phyloP scores from a whole-genome alignment of 2,797 vertebrate species.

The Buceros bicornis region DNA sequence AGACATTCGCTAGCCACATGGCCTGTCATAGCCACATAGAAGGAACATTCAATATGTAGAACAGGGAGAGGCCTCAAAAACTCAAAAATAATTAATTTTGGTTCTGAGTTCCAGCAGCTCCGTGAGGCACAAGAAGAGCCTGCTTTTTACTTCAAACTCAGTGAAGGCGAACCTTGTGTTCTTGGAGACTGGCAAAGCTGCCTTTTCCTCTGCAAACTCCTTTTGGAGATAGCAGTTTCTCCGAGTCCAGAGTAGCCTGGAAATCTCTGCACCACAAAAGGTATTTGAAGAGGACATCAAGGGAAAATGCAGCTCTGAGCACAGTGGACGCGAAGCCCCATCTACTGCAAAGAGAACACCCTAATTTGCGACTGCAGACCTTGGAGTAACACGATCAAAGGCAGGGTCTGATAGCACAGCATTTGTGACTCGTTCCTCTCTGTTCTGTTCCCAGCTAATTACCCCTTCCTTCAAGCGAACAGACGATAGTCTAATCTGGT shows the following conservation, averaged over 20 bases:
- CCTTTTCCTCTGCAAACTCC: neutral
- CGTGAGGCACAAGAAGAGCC: neutral
- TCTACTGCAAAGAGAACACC: conserved; percentile 26
- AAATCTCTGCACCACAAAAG: neutral
- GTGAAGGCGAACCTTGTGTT: neutral
- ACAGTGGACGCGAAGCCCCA: neutral
- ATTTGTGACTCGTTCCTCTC: conserved; percentile 53
- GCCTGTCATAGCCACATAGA: neutral
- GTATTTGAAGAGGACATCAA: conserved; percentile 30
- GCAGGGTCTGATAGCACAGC: conserved; percentile 45
- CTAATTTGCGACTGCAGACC: conserved; percentile 42
- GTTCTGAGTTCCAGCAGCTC: neutral
- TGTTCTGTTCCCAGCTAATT: conserved; percentile 73
- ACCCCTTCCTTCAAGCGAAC: conserved; percentile 52
- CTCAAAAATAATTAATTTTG: neutral
- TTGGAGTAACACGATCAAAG: conserved; percentile 24
- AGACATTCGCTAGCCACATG: neutral
- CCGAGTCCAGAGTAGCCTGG: neutral
- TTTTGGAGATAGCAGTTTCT: neutral
- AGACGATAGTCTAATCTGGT: conserved; percentile 54
- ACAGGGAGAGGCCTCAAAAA: neutral
- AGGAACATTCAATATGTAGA: neutral
- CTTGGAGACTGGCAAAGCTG: neutral
- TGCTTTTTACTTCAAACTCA: neutral
- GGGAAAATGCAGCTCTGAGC: conserved; percentile 27